Evolutionary conservation across 2,113 vertebrate genomes (phyloP), one percentile per base, ranked within the genome.

Genomic region (Nanorana parkeri): DNA sequence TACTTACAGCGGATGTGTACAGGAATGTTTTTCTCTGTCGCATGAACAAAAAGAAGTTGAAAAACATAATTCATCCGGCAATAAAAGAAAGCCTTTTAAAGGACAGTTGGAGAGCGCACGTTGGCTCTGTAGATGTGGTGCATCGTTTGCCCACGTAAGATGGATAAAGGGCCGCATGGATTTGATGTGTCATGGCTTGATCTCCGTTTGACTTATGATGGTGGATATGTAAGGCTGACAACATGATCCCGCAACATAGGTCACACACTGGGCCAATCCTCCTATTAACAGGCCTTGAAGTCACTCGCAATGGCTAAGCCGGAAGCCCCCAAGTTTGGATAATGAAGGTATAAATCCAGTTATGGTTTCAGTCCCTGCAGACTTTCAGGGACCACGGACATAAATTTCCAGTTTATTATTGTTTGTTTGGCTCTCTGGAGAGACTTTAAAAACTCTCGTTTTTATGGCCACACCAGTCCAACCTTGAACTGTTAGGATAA

Each of bases 281-380:
- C 56, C 56, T 32, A 60, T 58, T 58, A 74, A n/a, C 26, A n/a
- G 24, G 17, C 24, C 69, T 16, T 15, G 26, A 76, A 47, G 21
- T 17, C 26, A 15, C 10, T 26, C 24, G 29, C 6, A 28, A 19
- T 29, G 67, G 36, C 47, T 55, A 26, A 85, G 26, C 68, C 88
- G 84, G 78, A 76, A 61, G 19, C 0, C 76, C n/a, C 74, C 85
- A 73, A 60, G 19, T 74, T 55, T 8, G 4, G 54, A 83, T 56
- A 85, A 77, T 29, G 67, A 64, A 65, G 73, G 67, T 80, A 85
- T 83, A 80, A 87, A 85, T 84, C 47, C 47, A 26, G 23, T 3
- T 17, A 6, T 21, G 15, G 68, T 52, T 84, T 61, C 81, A 71
- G 76, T 87, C 82, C 3, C 17, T 41, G 84, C 75, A 10, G 80